phyloP scores from a whole-genome alignment of 2,113 vertebrate species.

The Hepsetus odoe region DNA sequence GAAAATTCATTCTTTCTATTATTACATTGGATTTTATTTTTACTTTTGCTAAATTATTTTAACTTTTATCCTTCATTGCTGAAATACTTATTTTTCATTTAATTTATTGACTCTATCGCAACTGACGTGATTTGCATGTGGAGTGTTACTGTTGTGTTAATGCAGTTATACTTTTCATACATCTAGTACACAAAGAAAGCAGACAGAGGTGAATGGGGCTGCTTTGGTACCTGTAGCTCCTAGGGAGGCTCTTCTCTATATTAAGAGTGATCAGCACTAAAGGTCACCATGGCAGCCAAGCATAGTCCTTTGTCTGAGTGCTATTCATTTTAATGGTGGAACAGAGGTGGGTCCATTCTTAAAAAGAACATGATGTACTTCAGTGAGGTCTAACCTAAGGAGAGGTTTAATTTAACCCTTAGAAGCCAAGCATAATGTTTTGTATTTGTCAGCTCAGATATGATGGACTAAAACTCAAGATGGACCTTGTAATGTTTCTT shows the following conservation, averaged over 20 bases:
- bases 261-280: slow-evolving; percentile 14
- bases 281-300: slow-evolving; percentile 28
- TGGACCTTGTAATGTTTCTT: too few relatives aligned
- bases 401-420: too few relatives aligned
- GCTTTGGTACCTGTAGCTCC: background rate
- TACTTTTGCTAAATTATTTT: too few relatives aligned
- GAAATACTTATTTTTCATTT: background rate
- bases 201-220: background rate
- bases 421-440: too few relatives aligned
- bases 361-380: background rate
- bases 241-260: slow-evolving; percentile 4
- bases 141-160: background rate
- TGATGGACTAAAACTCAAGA: too few relatives aligned
- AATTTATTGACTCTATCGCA: slow-evolving; percentile 1
- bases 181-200: slow-evolving; percentile 1
- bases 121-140: background rate
- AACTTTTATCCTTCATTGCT: too few relatives aligned
- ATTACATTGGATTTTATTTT: too few relatives aligned
- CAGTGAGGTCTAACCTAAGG: background rate
- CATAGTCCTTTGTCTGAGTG: slow-evolving; percentile 22
- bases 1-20: too few relatives aligned
- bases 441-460: too few relatives aligned
- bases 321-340: slow-evolving; percentile 11
- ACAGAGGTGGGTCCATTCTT: background rate
- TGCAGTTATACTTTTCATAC: background rate